A percentile compares a stretch with the other conserved stretches of the same genome.
Conservation (phyloP, 2,888 invertebrate genomes). For the Aleiodes testaceus region DNA sequence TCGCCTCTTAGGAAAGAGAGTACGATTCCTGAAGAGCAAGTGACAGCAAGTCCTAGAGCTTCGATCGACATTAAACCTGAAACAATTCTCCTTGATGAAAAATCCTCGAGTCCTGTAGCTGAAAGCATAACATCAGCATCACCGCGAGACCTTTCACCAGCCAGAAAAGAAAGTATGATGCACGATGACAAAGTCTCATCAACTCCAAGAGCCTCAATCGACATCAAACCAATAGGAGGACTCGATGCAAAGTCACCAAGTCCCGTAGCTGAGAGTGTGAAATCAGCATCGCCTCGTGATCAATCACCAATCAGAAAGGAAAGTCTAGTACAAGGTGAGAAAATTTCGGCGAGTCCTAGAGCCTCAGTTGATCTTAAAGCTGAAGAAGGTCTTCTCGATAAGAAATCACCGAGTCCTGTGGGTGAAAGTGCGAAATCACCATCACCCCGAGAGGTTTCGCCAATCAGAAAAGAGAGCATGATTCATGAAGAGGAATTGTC, state of each 20-base stretch:
- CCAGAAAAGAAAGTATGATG: conserved; percentile 23
- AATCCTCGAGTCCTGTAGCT: conserved; percentile 27
- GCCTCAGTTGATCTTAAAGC: background rate
- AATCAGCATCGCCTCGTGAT: too few relatives aligned
- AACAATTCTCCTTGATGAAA: background rate
- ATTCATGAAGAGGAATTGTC: background rate
- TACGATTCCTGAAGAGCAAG: conserved; percentile 30
- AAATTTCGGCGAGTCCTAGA: conserved; percentile 9
- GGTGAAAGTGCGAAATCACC: background rate
- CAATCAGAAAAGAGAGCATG: conserved; percentile 7
- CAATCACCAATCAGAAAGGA: conserved; percentile 16
- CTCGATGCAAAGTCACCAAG: too few relatives aligned
- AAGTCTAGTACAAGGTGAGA: conserved; percentile 33
- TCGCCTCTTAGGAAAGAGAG: conserved; percentile 29
- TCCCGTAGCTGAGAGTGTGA: too few relatives aligned
- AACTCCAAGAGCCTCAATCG: too few relatives aligned
- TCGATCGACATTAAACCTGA: conserved; percentile 15
- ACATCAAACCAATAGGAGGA: background rate
- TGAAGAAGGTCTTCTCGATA: background rate
- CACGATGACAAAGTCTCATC: background rate
- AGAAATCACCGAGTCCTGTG: conserved; percentile 29
- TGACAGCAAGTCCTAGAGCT: conserved; percentile 15
- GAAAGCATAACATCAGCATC: conserved; percentile 3
- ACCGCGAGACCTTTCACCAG: background rate
- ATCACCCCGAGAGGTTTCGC: conserved; percentile 22